phyloP scores from a whole-genome alignment of 1,140 invertebrate genomes.

The Hydropsyche tenuis region DNA sequence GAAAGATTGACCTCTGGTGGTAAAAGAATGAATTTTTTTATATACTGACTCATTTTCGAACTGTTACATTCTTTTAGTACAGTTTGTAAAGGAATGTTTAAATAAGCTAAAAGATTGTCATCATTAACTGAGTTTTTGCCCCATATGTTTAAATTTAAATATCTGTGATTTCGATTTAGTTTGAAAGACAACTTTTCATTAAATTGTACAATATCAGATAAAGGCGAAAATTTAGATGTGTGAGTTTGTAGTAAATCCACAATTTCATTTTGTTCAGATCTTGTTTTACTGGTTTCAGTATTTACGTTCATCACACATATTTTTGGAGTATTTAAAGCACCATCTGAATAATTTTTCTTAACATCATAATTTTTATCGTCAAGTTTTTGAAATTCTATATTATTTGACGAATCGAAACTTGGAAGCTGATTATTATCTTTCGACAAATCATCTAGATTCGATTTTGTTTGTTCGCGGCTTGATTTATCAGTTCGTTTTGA shows the following conservation, averaged over 20 bases:
- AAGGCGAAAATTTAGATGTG: conserved; percentile 58
- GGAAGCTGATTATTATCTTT: conserved; percentile 18
- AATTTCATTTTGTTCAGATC: conserved; percentile 52
- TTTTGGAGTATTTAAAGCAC: conserved; percentile 11
- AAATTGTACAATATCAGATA: conserved; percentile 69
- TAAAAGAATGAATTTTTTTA: conserved; percentile 75
- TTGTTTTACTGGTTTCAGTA: not conserved
- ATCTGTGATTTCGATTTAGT: conserved; percentile 73
- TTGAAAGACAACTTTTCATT: conserved; percentile 78
- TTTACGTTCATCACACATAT: conserved; percentile 25
- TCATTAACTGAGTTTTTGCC: conserved; percentile 65
- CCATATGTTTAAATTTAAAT: conserved; percentile 86
- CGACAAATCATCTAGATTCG: conserved; percentile 17
- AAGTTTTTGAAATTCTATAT: not conserved
- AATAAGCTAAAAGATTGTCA: conserved; percentile 75
- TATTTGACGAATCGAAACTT: not conserved
- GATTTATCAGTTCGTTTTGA: conserved; percentile 52
- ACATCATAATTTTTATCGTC: not conserved
- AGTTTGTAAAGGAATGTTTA: conserved; percentile 79
- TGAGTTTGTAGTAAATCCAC: conserved; percentile 62
- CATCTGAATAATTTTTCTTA: conserved; percentile 12
- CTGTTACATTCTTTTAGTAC: conserved; percentile 80
- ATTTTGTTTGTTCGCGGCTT: conserved; percentile 54
- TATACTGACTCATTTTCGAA: conserved; percentile 79
- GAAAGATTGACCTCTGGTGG: conserved; percentile 72